Percentiles rank a stretch among this genome's conserved stretches.
Evolutionary conservation across 2,888 invertebrate genomes (phyloP).

Genomic region (Actias luna): DNA sequence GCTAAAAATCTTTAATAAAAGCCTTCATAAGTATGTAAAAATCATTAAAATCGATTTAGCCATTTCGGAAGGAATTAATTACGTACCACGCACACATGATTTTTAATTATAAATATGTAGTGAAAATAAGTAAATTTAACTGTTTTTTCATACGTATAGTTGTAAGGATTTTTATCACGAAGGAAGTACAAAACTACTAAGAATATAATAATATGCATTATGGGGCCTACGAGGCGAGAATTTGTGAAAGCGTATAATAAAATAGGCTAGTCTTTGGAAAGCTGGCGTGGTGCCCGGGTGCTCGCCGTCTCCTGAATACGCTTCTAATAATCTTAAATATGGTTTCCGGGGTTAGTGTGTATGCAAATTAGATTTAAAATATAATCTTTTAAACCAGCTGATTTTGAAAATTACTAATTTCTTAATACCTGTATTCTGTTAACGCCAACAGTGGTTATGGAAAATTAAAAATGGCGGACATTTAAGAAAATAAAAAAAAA

Average conservation of each 20-base stretch:
- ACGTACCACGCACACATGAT: too few relatives aligned
- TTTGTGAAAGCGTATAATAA: conserved; percentile 44
- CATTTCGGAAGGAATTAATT: too few relatives aligned
- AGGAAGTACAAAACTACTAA: background rate
- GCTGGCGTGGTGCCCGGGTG: conserved; percentile 34
- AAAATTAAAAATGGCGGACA: background rate
- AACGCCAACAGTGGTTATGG: background rate
- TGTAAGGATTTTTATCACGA: background rate
- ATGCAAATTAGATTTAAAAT: conserved; percentile 13
- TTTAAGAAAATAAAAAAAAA: too few relatives aligned
- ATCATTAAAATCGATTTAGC: too few relatives aligned
- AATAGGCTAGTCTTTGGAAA: conserved; percentile 25
- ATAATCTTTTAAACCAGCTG: conserved; percentile 10
- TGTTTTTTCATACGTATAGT: background rate
- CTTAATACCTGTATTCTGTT: background rate
- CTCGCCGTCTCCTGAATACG: conserved; percentile 21
- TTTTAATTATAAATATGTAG: too few relatives aligned
- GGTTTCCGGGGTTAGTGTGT: conserved; percentile 10
- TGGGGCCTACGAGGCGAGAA: conserved; percentile 28
- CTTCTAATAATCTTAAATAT: conserved; percentile 38
- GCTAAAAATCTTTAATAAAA: too few relatives aligned
- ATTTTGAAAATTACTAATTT: conserved; percentile 4
- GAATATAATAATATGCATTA: conserved; percentile 3
- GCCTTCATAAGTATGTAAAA: too few relatives aligned
- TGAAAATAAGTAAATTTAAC: background rate